Base-by-base conservation (phyloP, 2,888 invertebrate genomes). In the Synanthedon tipuliformis region DNA sequence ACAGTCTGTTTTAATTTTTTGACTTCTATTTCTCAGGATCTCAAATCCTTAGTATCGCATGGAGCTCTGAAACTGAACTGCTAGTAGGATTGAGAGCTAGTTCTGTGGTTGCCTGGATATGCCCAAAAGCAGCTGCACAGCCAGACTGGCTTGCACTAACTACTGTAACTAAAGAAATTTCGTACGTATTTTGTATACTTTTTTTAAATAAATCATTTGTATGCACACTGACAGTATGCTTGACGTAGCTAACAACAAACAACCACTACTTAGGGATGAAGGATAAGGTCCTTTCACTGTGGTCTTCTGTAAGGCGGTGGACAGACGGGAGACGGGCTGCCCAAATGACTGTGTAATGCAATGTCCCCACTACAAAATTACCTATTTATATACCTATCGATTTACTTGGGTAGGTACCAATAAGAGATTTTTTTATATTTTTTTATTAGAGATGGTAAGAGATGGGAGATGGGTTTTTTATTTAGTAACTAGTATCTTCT, bases 21-120 rank as follows among this genome's bases (percentile, higher is more conserved):
- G 0, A 23, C 23, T 23, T 1, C 4, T 45, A 34, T 48, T 53
- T 56, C 56, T 7, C 52, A 87, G 86, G 85, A 1, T 80, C 88
- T 7, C 87, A 88, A 71, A 77, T 88, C 3, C 65, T 86, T 3
- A 86, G 86, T 56, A 76, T 88, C 48, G 69, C 68, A 18, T 88
- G 88, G 88, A 88, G 86, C 59, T 68, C 73, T 12, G 87, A 87
- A 59, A 83, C 88, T 0, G 85, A 88, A 56, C 60, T 88, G 13
- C 57, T 88, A 13, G 78, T 86, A 8, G 88, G 86, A 0, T 65
- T 88, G n/a, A 69, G 83, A 54, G 82, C 84, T 11, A 83, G 72
- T 54, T 78, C 82, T 1, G 75, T 77, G 0, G 82, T 87, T 0
- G 86, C 86, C 5, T 88, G 88, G 84, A 87, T 88, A 48, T 87